phyloP scores from a whole-genome alignment of 2,888 invertebrate species.

The Andrena chrysosceles region DNA sequence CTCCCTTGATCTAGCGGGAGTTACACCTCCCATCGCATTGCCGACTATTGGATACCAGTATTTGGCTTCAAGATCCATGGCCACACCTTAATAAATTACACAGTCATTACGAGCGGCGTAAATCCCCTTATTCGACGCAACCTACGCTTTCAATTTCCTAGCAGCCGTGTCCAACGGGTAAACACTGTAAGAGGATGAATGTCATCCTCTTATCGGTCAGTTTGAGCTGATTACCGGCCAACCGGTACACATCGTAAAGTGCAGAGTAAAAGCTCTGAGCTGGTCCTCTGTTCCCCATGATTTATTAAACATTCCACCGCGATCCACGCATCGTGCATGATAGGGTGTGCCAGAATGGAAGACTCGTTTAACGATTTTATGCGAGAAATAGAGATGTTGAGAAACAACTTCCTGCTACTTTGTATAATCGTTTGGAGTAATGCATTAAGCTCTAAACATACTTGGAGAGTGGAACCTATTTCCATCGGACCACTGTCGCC shows the following conservation, averaged over 20 bases:
- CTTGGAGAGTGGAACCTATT: no score
- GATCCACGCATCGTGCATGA: neutral
- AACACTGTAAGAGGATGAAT: slow-evolving; percentile 61
- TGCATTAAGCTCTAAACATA: no score
- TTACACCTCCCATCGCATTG: no score
- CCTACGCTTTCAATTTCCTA: slow-evolving; percentile 49
- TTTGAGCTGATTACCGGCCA: slow-evolving; percentile 56
- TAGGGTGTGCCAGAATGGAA: neutral
- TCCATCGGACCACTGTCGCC: no score
- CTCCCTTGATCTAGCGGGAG: no score
- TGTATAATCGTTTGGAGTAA: no score
- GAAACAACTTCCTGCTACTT: no score
- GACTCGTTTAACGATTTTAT: no score
- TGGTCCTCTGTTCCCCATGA: slow-evolving; percentile 20
- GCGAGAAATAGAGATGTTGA: no score
- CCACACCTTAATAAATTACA: slow-evolving; percentile 19
- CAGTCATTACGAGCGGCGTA: slow-evolving; percentile 23
- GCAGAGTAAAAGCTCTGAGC: slow-evolving; percentile 17
- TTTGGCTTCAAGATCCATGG: neutral
- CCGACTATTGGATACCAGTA: neutral
- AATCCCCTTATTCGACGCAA: slow-evolving; percentile 39
- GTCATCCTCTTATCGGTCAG: slow-evolving; percentile 63
- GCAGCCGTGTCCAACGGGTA: slow-evolving; percentile 18
- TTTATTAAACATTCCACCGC: slow-evolving; percentile 34
- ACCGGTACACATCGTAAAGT: slow-evolving; percentile 50